phyloP scores from a whole-genome alignment of 2,113 vertebrate species.

The Zosterops borbonicus region DNA sequence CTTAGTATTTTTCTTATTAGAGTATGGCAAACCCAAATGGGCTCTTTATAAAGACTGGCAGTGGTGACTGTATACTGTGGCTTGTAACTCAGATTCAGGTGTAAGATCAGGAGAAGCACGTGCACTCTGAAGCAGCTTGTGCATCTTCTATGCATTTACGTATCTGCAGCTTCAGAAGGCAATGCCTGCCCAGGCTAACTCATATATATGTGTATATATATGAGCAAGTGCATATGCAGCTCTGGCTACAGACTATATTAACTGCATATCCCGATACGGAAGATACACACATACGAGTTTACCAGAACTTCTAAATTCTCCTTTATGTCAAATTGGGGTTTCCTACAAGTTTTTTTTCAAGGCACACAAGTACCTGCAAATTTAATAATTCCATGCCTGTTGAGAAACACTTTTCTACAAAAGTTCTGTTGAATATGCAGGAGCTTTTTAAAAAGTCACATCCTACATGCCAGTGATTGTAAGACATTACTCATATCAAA shows the following conservation, averaged over 20 bases:
- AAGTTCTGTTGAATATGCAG: not conserved
- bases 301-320: not conserved
- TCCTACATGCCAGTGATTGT: not conserved
- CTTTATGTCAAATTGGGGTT: not conserved
- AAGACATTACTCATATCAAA: not conserved
- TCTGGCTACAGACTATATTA: not conserved
- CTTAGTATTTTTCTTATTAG: not conserved
- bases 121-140: not conserved
- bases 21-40: not conserved
- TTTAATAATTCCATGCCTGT: not conserved
- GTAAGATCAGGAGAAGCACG: accelerated
- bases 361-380: not conserved
- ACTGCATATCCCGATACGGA: not conserved
- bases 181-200: not conserved
- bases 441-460: not conserved
- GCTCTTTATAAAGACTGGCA: not conserved
- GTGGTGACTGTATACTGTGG: not conserved
- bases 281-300: not conserved
- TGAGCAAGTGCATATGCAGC: not conserved
- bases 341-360: not conserved
- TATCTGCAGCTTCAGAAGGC: not conserved
- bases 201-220: accelerated
- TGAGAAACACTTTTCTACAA: not conserved
- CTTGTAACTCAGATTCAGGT: not conserved
- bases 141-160: accelerated